Evolutionary conservation across 2,888 invertebrate genomes (phyloP).

Genomic region (Stenodera caucasica): DNA sequence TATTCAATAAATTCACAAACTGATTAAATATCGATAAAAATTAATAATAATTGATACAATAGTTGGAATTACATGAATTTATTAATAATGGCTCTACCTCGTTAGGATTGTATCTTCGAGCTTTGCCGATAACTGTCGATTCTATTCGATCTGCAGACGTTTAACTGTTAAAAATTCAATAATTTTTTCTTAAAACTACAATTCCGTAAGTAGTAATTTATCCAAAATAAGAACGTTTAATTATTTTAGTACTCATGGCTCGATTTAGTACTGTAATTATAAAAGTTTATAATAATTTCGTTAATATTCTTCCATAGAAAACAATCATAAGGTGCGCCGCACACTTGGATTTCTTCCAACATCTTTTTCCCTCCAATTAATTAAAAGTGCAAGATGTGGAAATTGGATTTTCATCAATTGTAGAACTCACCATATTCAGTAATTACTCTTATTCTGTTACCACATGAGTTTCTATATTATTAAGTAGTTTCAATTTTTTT

Average conservation of each 20-base stretch:
- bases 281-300: neutral
- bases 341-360: constrained; percentile 13
- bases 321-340: constrained; percentile 32
- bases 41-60: neutral
- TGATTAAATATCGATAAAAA: neutral
- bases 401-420: too few relatives aligned
- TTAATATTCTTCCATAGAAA: neutral
- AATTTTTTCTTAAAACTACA: neutral
- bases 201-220: neutral
- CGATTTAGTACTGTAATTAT: neutral
- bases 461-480: too few relatives aligned
- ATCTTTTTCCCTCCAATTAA: too few relatives aligned
- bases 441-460: too few relatives aligned
- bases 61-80: neutral
- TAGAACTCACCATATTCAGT: too few relatives aligned
- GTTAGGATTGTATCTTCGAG: neutral
- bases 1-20: neutral
- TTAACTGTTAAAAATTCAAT: neutral
- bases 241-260: neutral
- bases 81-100: neutral
- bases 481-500: too few relatives aligned
- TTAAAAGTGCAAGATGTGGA: too few relatives aligned
- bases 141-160: neutral
- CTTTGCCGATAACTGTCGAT: neutral
- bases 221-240: neutral